Conservation (phyloP, 2,797 vertebrate genomes). For the Melanotaenia parkinsoni region DNA sequence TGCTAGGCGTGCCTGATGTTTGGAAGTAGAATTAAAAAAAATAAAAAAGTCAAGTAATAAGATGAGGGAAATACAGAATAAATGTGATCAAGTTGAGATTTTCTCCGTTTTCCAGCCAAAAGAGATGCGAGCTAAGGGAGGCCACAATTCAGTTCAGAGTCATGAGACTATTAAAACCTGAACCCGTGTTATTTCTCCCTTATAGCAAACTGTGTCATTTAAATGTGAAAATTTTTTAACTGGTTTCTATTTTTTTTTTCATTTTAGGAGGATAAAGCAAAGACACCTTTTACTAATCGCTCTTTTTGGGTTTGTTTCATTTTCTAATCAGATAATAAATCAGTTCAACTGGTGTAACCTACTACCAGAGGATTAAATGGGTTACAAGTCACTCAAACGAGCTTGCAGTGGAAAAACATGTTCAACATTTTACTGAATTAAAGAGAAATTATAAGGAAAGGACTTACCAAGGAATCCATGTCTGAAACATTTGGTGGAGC, state of each 20-base stretch:
- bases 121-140: neutral
- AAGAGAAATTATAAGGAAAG: neutral
- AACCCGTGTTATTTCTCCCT: no score
- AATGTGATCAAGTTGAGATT: neutral
- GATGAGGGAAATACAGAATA: neutral
- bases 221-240: no score
- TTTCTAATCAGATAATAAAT: neutral
- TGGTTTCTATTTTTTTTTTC: no score
- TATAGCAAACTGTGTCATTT: no score
- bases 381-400: neutral
- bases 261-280: neutral
- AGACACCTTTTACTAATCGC: neutral
- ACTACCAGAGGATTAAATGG: neutral
- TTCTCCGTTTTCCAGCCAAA: neutral
- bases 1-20: neutral
- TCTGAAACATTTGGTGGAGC: conserved; percentile 90
- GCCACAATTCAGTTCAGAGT: neutral
- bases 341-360: neutral
- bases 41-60: neutral
- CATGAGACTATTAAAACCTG: no score
- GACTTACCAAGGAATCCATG: conserved; percentile 96
- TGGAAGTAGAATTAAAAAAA: neutral
- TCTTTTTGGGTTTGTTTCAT: neutral
- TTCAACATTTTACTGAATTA: neutral
- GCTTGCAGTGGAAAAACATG: neutral